Conservation (phyloP, 2,113 vertebrate genomes). For the Cyphomyrus discorhynchus region DNA sequence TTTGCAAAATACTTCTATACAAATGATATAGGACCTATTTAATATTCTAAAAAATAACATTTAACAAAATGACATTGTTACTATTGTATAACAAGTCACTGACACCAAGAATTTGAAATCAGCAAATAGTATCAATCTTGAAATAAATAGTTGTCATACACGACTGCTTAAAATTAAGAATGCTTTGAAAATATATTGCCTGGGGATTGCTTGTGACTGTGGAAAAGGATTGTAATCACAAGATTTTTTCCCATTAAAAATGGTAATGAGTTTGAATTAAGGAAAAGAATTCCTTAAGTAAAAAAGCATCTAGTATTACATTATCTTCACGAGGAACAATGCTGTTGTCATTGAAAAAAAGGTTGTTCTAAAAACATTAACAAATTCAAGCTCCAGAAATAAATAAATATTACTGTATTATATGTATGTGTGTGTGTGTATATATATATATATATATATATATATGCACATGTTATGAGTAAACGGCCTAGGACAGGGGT, state of each 20-base stretch:
- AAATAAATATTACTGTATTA: not conserved
- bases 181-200: not conserved
- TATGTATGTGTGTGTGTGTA: not conserved
- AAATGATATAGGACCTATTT: not conserved
- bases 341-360: not conserved
- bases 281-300: not conserved
- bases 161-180: not conserved
- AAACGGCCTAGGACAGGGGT: not conserved
- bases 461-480: not conserved
- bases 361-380: not conserved
- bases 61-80: not conserved
- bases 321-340: not conserved
- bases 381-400: not conserved
- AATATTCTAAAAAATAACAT: not conserved
- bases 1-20: not conserved
- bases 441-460: not conserved
- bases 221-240: not conserved
- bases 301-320: not conserved
- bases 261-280: not conserved
- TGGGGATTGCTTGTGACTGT: not conserved
- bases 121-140: not conserved
- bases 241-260: not conserved
- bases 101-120: not conserved
- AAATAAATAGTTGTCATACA: not conserved
- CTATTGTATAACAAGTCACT: not conserved